Evolutionary conservation across 2,888 invertebrate genomes (phyloP).

Genomic region (Clistopyga incitator): DNA sequence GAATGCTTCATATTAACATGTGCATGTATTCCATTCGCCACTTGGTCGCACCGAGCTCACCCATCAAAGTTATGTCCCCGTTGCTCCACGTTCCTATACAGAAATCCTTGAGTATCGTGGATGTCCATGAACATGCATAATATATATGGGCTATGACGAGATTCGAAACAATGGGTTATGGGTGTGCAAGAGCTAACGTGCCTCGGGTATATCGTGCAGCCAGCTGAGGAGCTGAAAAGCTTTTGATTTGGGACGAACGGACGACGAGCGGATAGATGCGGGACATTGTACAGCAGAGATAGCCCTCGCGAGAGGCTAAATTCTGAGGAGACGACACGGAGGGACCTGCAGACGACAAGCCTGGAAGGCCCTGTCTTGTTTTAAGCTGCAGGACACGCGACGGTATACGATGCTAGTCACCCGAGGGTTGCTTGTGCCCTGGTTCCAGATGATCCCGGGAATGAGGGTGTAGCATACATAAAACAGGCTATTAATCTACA

Average conservation of each 20-base stretch:
- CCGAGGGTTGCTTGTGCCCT: slow-evolving; percentile 1
- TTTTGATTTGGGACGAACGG: slow-evolving; percentile 39
- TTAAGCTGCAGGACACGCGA: slow-evolving; percentile 27
- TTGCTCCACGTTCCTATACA: slow-evolving; percentile 25
- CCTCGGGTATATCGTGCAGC: slow-evolving; percentile 1
- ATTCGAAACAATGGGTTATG: slow-evolving; percentile 9
- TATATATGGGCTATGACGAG: neutral
- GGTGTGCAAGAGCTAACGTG: neutral
- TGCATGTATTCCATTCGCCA: neutral
- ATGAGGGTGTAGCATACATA: slow-evolving; percentile 22
- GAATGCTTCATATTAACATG: neutral
- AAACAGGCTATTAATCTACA: slow-evolving; percentile 52
- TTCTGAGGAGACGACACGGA: slow-evolving; percentile 24
- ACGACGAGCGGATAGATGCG: slow-evolving; percentile 9
- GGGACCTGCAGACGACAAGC: slow-evolving; percentile 33
- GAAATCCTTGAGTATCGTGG: slow-evolving; percentile 32
- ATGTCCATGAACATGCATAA: slow-evolving; percentile 8
- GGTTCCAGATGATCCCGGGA: slow-evolving; percentile 16
- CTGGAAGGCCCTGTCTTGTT: slow-evolving; percentile 36
- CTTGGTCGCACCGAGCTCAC: slow-evolving; percentile 1
- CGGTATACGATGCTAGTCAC: slow-evolving; percentile 40
- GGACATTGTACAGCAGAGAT: neutral
- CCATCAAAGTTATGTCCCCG: slow-evolving; percentile 53
- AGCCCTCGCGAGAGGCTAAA: slow-evolving; percentile 4
- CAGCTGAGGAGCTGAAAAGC: slow-evolving; percentile 3